Conservation (phyloP, 2,797 vertebrate species). For the Aselliscus stoliczkanus region DNA sequence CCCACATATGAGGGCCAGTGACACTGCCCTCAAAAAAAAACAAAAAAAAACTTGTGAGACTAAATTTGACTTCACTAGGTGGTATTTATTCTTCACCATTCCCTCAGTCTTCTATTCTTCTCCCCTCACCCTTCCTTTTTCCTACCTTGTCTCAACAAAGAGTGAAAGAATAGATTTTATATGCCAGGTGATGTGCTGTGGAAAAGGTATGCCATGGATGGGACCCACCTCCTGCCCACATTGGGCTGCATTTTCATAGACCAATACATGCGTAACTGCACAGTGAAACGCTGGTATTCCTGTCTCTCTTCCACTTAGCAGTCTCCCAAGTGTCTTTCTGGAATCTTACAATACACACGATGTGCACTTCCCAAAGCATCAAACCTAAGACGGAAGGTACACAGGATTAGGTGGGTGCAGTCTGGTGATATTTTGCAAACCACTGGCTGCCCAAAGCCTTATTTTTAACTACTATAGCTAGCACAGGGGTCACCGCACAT, state of each 20-base stretch:
- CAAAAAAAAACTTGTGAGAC: no score
- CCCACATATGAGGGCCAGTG: no score
- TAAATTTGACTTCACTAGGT: background rate
- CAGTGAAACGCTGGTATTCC: fast-evolving
- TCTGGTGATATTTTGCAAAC: background rate
- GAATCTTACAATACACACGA: background rate
- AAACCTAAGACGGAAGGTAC: background rate
- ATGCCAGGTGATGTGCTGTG: no score
- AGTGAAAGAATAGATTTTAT: background rate
- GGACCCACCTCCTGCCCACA: background rate
- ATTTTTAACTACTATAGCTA: background rate
- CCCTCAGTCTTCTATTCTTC: background rate
- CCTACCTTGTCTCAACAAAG: background rate
- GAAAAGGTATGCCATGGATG: background rate
- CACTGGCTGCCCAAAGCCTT: background rate
- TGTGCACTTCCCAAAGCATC: background rate
- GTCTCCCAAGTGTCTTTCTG: background rate
- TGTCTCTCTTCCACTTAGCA: background rate
- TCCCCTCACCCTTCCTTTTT: no score
- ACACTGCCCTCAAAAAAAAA: no score
- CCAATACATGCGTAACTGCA: fast-evolving
- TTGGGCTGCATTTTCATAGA: background rate
- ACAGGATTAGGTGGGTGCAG: background rate
- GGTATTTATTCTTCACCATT: background rate
- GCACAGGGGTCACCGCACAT: background rate